Evolutionary conservation across 2,113 vertebrate species (phyloP).

Genomic region (Ceuthmochares aereus): DNA sequence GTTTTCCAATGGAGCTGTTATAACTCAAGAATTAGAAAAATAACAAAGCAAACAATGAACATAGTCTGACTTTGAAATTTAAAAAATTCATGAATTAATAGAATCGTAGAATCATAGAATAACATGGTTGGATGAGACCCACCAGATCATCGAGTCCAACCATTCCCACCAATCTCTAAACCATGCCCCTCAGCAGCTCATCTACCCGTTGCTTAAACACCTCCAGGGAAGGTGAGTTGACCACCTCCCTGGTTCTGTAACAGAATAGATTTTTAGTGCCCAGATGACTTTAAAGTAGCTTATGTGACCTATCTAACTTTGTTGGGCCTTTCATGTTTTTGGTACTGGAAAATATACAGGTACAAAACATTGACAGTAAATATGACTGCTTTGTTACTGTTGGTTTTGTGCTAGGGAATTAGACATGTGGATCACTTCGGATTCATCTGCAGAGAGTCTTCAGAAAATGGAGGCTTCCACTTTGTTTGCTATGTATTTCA

Average conservation of each 20-base stretch:
- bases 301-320: not conserved
- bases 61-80: not conserved
- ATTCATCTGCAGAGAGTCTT: conserved; percentile 95
- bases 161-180: too few relatives aligned
- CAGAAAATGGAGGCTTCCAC: conserved; percentile 87
- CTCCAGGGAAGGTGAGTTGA: too few relatives aligned
- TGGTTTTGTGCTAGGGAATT: conserved; percentile 85
- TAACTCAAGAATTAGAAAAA: not conserved
- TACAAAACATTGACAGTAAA: not conserved
- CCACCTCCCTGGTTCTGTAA: not conserved
- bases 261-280: not conserved
- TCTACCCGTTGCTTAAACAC: too few relatives aligned
- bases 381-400: not conserved
- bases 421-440: conserved; percentile 97
- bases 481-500: conserved; percentile 98
- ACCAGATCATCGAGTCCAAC: too few relatives aligned
- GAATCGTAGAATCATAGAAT: too few relatives aligned
- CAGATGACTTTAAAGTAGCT: not conserved
- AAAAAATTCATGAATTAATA: not conserved
- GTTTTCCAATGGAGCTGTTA: not conserved
- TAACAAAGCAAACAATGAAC: not conserved
- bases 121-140: too few relatives aligned
- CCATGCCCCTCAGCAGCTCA: too few relatives aligned
- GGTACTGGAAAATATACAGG: not conserved
- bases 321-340: not conserved